Evolutionary conservation across 2,113 vertebrate genomes (phyloP).

Genomic region (Edolisoma coerulescens): DNA sequence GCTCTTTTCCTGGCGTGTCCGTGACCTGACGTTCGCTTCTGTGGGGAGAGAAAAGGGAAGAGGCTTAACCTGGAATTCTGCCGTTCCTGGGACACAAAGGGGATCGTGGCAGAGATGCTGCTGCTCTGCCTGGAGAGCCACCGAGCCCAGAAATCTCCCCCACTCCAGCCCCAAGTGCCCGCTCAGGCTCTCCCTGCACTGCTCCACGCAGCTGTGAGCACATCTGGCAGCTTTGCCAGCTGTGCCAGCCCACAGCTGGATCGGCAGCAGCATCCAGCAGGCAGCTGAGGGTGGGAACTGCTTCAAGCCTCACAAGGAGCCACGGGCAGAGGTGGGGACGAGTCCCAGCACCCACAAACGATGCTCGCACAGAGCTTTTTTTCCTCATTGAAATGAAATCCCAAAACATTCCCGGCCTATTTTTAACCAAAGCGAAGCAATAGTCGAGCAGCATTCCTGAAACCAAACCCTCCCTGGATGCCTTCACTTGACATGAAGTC

Average conservation of each 20-base stretch:
- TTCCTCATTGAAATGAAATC: neutral
- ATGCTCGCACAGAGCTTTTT: neutral
- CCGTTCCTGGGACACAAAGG: neutral
- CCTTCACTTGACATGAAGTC: neutral
- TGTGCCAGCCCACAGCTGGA: neutral
- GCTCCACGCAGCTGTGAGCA: neutral
- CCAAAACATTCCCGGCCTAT: neutral
- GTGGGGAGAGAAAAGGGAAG: slow-evolving; percentile 33
- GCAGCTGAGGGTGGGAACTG: neutral
- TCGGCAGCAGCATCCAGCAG: neutral
- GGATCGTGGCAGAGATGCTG: neutral
- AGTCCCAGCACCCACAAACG: neutral
- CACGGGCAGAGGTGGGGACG: neutral
- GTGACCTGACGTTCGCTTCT: slow-evolving; percentile 89
- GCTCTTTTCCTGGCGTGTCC: slow-evolving; percentile 94
- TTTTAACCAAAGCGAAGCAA: neutral
- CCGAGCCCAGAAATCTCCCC: neutral
- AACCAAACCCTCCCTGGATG: neutral
- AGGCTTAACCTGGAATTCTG: neutral
- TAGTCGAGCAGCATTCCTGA: neutral
- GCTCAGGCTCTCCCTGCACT: neutral
- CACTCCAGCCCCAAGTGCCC: neutral
- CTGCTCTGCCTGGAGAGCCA: neutral
- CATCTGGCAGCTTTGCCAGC: neutral
- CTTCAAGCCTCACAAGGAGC: neutral